A percentile compares a stretch with the other conserved stretches of the same genome.
These are phyloP conservation scores for Lophius americanus DNA, from an alignment of 2,797 vertebrate genomes.

Conservation along the genomic window DNA sequence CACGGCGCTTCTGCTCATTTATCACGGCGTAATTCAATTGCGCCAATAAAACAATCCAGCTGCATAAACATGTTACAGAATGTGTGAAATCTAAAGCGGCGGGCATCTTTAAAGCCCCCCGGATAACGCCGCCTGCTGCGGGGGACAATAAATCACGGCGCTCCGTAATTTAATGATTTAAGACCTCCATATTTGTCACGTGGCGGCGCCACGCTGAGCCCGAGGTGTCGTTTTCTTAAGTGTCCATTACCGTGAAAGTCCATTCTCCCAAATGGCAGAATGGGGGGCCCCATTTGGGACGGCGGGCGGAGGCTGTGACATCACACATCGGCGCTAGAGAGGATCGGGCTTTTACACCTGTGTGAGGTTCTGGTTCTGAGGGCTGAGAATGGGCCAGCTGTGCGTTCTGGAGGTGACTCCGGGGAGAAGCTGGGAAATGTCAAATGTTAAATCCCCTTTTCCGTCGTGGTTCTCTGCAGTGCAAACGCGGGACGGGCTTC, in stretches of 20 bases:
- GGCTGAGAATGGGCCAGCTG: slow-evolving; percentile 70
- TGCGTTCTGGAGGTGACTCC: slow-evolving; percentile 74
- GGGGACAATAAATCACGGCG: slow-evolving; percentile 79
- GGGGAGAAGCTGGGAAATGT: slow-evolving; percentile 67
- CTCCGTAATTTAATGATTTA: slow-evolving; percentile 76
- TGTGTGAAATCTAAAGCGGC: slow-evolving; percentile 82
- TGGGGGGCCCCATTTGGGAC: slow-evolving; percentile 78
- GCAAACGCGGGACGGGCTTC: slow-evolving; percentile 42
- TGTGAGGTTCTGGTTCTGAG: slow-evolving; percentile 55
- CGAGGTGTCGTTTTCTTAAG: slow-evolving; percentile 79
- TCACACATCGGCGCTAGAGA: slow-evolving; percentile 62
- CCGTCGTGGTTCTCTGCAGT: too few relatives aligned
- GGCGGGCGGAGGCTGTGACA: slow-evolving; percentile 57
- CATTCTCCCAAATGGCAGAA: slow-evolving; percentile 82
- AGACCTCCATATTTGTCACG: slow-evolving; percentile 76
- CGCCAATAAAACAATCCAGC: slow-evolving; percentile 86
- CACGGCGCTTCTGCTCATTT: slow-evolving; percentile 73
- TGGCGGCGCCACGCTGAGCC: slow-evolving; percentile 77
- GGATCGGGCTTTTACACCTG: slow-evolving; percentile 75
- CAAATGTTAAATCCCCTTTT: slow-evolving; percentile 44
- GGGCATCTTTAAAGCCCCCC: slow-evolving; percentile 76
- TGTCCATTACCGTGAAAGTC: slow-evolving; percentile 80
- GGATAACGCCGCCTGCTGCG: slow-evolving; percentile 67
- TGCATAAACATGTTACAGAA: slow-evolving; percentile 85
- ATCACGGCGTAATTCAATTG: slow-evolving; percentile 81